Conservation (phyloP, 2,113 vertebrate genomes). For the Amblyopsis rosae region DNA sequence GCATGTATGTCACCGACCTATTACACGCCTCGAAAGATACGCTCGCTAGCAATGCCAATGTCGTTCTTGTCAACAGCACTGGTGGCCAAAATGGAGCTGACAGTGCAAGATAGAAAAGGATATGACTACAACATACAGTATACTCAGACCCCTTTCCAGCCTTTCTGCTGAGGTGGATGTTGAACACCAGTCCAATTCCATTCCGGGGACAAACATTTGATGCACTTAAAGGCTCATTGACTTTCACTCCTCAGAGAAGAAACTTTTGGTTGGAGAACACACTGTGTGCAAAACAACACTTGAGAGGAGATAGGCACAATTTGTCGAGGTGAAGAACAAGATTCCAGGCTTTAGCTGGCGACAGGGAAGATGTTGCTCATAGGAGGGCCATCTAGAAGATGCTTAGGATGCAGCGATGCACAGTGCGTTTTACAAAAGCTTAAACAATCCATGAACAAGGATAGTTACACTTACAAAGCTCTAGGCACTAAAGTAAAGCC, state of each 20-base stretch:
- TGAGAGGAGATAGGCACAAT: neutral
- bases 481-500: constrained; percentile 18
- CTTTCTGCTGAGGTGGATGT: constrained; percentile 49
- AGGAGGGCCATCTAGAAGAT: constrained; percentile 14
- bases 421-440: neutral
- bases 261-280: constrained; percentile 14
- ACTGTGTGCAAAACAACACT: neutral
- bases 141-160: constrained; percentile 6
- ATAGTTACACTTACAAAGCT: constrained; percentile 42
- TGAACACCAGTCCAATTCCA: constrained; percentile 47
- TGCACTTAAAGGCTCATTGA: constrained; percentile 36
- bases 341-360: too few relatives aligned
- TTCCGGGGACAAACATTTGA: constrained; percentile 45
- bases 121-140: constrained; percentile 25
- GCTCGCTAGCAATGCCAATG: constrained; percentile 24
- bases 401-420: constrained; percentile 23
- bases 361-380: constrained; percentile 3
- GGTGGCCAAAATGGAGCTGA: constrained; percentile 38
- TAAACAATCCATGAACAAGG: neutral
- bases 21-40: constrained; percentile 44
- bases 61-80: constrained; percentile 33
- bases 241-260: constrained; percentile 3
- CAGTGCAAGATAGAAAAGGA: constrained; percentile 40
- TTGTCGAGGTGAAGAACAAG: neutral
- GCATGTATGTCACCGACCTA: constrained; percentile 37